Evolutionary conservation across 2,888 invertebrate species (phyloP), one percentile per base, ranked within the genome.

Genomic region (Polyommatus iphigenia): DNA sequence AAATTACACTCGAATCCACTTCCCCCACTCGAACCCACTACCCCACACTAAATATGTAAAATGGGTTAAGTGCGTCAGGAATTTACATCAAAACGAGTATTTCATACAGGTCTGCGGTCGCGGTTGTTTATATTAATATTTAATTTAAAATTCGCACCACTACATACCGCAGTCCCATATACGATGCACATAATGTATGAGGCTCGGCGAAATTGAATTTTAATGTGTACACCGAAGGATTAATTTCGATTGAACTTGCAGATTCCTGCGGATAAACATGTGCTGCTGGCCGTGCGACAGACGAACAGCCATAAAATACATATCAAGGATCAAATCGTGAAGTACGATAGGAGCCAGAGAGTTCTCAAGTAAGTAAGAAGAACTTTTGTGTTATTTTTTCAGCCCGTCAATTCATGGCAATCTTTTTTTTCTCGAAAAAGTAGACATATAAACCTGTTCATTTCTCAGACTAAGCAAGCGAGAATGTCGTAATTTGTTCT

Each of bases 231-330:
- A 79, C 20, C 78, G 71, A 77, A 81, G 77, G 41, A 67, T 77
- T 67, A 77, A 29, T n/a, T 77, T 75, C 75, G 54, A 46, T 75
- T 50, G 75, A 15, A 62, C 79, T 92, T 90, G 80, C 91, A 94
- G 94, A 90, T 93, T 81, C 96, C 97, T 18, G 93, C 95, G 20
- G 97, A 97, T 82, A 96, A 96, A 87, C 96, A 97, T 84, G 97
- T 97, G 79, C 92, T 97, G 84, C 93, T 97, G 83, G 96, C 96
- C 78, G 96, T 97, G 82, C 95, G 96, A 86, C 97, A 97, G 87
- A 95, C 96, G 77, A 96, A 97, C 91, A 96, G 96, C 89, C 96
- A 97, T 89, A 96, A 96, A 91, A 96, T 96, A 90, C 96, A 96
- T 95, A 96, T 96, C 94, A 97, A 97, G 93, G 97, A 97, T 89